Evolutionary conservation across 2,888 invertebrate species (phyloP), one percentile per base, ranked within the genome.

Genomic region (Tethea ocularis): DNA sequence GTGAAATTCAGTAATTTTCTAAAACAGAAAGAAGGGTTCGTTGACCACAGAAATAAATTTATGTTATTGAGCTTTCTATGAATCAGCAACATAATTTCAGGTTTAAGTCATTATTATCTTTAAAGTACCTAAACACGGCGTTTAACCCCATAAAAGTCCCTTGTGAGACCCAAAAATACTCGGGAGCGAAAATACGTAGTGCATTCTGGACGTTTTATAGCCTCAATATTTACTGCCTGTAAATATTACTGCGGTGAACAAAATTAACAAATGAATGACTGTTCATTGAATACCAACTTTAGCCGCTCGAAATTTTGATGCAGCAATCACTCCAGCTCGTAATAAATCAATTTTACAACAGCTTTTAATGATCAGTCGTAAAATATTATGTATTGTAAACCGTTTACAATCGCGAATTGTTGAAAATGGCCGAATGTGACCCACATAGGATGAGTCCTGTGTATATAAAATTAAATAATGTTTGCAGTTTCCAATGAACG

Each of bases 241-340:
- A 89, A 91, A 90, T 83, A 82, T 86, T 82, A 85, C 77, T 80
- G 80, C 77, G 71, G 75, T 73, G 82, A 79, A 84, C 87, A 82
- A 86, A 89, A 91, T 90, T 88, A 90, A 89, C 89, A 88, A 90
- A 90, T 89, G 88, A 88, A 89, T 80, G 83, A 78, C 74, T 82
- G 74, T 82, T 83, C 86, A 89, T 86, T 91, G 87, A 89, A 86
- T 76, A 74, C 70, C 68, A 86, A 85, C 86, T 88, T 89, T 83
- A 87, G 85, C 83, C 67, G 60, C 68, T 75, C 77, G 76, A 79
- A 83, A 83, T 80, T 83, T 78, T 78, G 82, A 82, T 69, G 80
- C 77, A 69, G 76, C 77, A 82, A 88, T 88, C 86, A 86, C 80
- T 85, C 77, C 69, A 75, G 70, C 65, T 68, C 57, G 73, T 68